Conservation (phyloP, 2,113 vertebrate genomes). For the Tonatia bakeri region DNA sequence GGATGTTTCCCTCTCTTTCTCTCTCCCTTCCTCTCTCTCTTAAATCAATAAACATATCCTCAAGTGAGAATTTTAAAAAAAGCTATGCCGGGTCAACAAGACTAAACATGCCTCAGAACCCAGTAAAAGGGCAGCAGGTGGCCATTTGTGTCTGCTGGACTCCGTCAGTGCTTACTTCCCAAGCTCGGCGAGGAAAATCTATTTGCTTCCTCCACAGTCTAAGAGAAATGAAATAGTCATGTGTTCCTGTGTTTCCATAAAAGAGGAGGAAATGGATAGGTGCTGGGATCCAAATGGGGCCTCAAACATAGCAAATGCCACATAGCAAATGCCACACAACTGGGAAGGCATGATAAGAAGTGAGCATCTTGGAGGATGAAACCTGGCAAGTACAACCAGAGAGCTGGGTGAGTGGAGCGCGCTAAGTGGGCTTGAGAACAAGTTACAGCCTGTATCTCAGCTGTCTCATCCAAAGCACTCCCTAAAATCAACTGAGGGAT, state of each 20-base stretch:
- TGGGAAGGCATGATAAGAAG: neutral
- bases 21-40: too few relatives aligned
- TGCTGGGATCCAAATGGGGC: neutral
- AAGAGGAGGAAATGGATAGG: neutral
- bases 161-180: neutral
- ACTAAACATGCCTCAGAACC: neutral
- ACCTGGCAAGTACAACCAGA: rapidly evolving
- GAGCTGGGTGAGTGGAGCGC: neutral
- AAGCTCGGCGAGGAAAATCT: neutral
- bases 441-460: neutral
- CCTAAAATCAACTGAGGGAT: neutral
- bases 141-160: neutral
- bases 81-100: neutral
- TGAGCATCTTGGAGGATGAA: neutral
- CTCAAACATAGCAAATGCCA: neutral
- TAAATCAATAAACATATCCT: too few relatives aligned
- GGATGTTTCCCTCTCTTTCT: too few relatives aligned
- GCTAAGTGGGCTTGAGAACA: neutral
- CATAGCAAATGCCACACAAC: neutral
- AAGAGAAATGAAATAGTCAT: neutral
- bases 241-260: neutral
- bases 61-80: too few relatives aligned
- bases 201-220: neutral
- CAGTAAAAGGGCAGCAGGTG: neutral
- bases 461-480: neutral